Conservation (phyloP, 2,888 invertebrate species). For the Morpho achilles region DNA sequence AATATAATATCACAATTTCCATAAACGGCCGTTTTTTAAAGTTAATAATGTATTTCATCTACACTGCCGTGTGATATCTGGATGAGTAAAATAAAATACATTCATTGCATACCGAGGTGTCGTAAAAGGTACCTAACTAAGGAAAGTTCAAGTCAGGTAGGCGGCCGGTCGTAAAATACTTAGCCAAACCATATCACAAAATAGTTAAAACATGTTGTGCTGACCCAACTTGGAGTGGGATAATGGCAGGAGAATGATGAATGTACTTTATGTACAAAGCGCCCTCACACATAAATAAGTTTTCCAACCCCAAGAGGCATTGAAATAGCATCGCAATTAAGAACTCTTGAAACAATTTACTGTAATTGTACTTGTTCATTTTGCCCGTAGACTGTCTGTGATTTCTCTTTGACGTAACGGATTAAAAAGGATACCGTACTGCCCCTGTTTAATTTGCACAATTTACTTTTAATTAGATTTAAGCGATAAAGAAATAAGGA, state of each 20-base stretch:
- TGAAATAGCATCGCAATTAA: constrained; percentile 30
- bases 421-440: constrained; percentile 12
- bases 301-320: constrained; percentile 25
- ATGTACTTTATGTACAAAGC: constrained; percentile 18
- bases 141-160: background rate
- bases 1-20: no score
- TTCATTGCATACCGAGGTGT: background rate
- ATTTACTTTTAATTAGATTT: constrained; percentile 8
- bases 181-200: no score
- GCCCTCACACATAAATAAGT: constrained; percentile 23
- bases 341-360: constrained; percentile 29
- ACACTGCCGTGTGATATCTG: no score
- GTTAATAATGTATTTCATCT: background rate
- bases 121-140: background rate
- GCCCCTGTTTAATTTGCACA: background rate
- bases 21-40: background rate
- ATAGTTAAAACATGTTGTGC: no score
- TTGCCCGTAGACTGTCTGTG: constrained; percentile 27
- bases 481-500: background rate
- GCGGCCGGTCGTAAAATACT: no score
- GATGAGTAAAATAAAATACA: no score
- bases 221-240: no score
- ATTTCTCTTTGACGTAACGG: constrained; percentile 27
- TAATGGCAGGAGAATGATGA: background rate
- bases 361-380: constrained; percentile 30